Base-by-base conservation (phyloP, 2,888 invertebrate genomes). In the Drosophila nr. perissopoda region DNA sequence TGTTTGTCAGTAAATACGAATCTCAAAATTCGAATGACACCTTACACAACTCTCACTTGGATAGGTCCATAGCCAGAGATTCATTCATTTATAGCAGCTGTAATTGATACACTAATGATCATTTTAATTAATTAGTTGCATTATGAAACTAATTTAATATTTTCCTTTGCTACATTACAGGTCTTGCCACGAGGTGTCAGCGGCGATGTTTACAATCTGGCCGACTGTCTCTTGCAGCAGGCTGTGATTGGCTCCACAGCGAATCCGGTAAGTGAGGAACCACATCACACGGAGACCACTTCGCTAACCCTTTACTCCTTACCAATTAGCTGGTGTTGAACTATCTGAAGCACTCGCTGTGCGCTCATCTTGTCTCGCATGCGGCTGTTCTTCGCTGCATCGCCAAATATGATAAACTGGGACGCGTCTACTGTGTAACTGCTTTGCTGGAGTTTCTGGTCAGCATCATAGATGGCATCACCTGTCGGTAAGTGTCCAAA, bases 181-280 rank as follows among this genome's bases (percentile, higher is more conserved):
- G 95, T 96, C 79, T 93, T 97, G 71, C 97, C 97, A 1, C 94
- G 97, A 91, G 97, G 97, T n/a, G 97, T 97, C 2, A 97, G 97
- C 91, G 97, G 97, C n/a, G 97, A 97, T 94, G 96, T 97, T n/a
- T 97, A 97, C 92, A 97, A 97, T 93, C 94, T 98, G 83, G 97
- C 98, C 51, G 98, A 99, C 92, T 97, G 98, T 91, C 96, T 99
- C 82, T 94, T 99, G 29, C 97, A 98, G 91, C 98, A 99, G 94
- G 98, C 98, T 0, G 95, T 98, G 86, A 97, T 98, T 46, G 99
- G 99, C 34, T 97, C 97, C 34, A 97, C 97, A 33, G 98, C 98
- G 0, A 99, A 99, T 93, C 91, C 92, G 65, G 93, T 93, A 72
- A 79, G 84, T 74, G 46, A 4, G 27, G 8, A 25, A 8, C 16